These are phyloP conservation scores for Empidonax traillii DNA, from an alignment of 2,113 vertebrate genomes.

Conservation along the genomic window DNA sequence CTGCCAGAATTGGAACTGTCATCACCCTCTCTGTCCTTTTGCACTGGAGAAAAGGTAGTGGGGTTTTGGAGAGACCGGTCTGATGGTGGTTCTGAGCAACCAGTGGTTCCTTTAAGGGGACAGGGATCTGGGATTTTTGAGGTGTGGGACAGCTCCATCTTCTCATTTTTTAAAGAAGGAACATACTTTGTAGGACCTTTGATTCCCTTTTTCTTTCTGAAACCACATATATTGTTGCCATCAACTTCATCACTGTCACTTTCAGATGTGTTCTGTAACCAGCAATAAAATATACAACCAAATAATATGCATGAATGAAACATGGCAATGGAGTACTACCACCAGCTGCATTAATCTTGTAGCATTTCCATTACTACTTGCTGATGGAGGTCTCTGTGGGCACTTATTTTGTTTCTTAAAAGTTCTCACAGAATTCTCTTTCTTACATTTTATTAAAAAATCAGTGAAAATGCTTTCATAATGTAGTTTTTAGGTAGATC, in stretches of 20 bases:
- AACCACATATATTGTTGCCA: slow-evolving; percentile 75
- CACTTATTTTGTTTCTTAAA: neutral
- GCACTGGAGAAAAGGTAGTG: neutral
- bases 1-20: neutral
- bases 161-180: slow-evolving; percentile 67
- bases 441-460: neutral
- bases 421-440: neutral
- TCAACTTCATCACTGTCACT: slow-evolving; percentile 80
- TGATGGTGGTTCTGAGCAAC: neutral
- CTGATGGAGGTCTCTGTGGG: neutral
- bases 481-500: neutral
- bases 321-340: neutral
- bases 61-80: slow-evolving; percentile 40
- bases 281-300: slow-evolving; percentile 65
- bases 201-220: slow-evolving; percentile 77
- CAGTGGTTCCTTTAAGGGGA: neutral
- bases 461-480: neutral
- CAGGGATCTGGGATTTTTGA: slow-evolving; percentile 48
- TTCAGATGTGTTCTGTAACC: slow-evolving; percentile 72
- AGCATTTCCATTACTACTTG: neutral
- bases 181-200: slow-evolving; percentile 63
- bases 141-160: slow-evolving; percentile 45
- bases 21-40: neutral
- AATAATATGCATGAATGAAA: slow-evolving; percentile 15
- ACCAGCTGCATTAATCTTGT: neutral